Percentiles rank a stretch among this genome's conserved stretches.
phyloP scores from a whole-genome alignment of 2,888 invertebrate species.

The Branchipolynoe longqiensis region DNA sequence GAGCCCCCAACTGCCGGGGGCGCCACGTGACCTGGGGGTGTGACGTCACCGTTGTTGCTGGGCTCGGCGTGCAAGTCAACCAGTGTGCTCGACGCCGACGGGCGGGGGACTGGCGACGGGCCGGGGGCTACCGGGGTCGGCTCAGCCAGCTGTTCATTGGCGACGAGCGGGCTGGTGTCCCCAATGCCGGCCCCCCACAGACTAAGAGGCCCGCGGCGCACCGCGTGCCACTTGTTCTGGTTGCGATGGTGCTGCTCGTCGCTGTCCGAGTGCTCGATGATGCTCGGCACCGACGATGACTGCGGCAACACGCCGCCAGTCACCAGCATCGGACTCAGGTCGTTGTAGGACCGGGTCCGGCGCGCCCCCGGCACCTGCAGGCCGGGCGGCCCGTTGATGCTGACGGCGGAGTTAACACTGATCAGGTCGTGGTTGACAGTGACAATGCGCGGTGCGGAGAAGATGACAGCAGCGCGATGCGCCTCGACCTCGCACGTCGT shows the following conservation, averaged over 20 bases:
- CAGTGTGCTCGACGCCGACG: neutral
- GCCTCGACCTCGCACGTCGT: slow-evolving; percentile 20
- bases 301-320: neutral
- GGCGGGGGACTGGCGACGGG: neutral
- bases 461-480: neutral
- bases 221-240: no score
- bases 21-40: neutral
- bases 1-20: neutral
- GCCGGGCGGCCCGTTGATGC: neutral
- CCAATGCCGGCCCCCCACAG: no score
- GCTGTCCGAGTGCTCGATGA: slow-evolving; percentile 41
- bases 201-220: no score
- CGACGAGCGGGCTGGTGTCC: neutral
- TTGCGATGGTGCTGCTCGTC: slow-evolving; percentile 20
- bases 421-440: neutral
- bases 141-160: slow-evolving; percentile 1
- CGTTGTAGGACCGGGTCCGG: neutral
- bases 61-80: neutral
- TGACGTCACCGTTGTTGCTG: neutral
- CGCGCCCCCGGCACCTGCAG: neutral
- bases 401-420: neutral
- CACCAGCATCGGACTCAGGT: no score
- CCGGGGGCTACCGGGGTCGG: neutral
- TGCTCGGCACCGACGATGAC: neutral
- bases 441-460: neutral